Percentiles rank a stretch among this genome's conserved stretches.
These are phyloP conservation scores for Drosophila quinaria DNA, from an alignment of 2,888 invertebrate species.

Conservation along the genomic window DNA sequence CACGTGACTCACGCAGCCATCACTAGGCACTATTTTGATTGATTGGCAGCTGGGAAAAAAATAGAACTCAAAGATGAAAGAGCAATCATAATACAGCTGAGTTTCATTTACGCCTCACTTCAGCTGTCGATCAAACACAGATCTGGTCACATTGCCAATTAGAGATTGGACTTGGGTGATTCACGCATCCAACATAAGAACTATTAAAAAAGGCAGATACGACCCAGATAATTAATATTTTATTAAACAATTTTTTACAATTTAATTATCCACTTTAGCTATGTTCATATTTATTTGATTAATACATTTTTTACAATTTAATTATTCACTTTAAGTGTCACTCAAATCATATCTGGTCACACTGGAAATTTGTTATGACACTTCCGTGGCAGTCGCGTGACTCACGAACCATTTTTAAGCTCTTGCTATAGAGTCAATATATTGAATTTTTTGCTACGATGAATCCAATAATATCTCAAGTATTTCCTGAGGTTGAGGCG, in stretches of 20 bases:
- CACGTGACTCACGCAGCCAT: slow-evolving; percentile 21
- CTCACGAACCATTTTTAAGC: too few species aligned
- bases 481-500: slow-evolving; percentile 5
- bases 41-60: slow-evolving; percentile 8
- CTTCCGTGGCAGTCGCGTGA: too few species aligned
- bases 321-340: too few species aligned
- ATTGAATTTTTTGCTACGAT: not conserved
- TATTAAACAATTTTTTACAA: too few species aligned
- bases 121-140: slow-evolving; percentile 2
- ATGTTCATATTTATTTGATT: too few species aligned
- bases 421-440: not conserved
- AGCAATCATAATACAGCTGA: not conserved
- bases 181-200: not conserved
- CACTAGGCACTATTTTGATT: slow-evolving; percentile 9
- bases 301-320: too few species aligned
- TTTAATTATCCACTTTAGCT: too few species aligned
- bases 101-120: not conserved
- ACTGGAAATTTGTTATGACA: too few species aligned
- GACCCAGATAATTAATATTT: too few species aligned
- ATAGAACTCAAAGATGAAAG: slow-evolving; percentile 3
- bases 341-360: too few species aligned
- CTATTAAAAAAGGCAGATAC: not conserved
- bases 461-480: slow-evolving; percentile 15
- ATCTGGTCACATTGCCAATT: slow-evolving; percentile 15
- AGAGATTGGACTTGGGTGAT: not conserved